Evolutionary conservation across 2,888 invertebrate species (phyloP), one percentile per base, ranked within the genome.

Genomic region (Lapara coniferarum): DNA sequence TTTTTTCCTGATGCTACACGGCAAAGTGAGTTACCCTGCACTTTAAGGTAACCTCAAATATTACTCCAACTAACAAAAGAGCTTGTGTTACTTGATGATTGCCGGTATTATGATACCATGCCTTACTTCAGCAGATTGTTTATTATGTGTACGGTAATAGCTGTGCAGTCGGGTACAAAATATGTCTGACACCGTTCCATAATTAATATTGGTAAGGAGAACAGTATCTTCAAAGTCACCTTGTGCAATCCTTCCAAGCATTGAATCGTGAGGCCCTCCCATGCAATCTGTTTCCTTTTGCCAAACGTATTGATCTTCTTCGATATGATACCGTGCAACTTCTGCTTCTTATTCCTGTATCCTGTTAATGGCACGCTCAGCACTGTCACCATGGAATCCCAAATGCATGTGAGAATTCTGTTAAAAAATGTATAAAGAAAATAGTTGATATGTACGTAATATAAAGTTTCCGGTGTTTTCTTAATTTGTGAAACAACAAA

Each of bases 351-450:
- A 66, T 89, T 89, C 55, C 86, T 86, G 71, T 88, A 88, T 10
- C 92, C 96, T 1, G 95, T 96, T 69, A 98, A 89, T 0, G 97
- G 96, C 0, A 96, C 96, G 63, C 98, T 97, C 16, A 98, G 90
- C 0, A 99, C 97, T 16, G 97, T 96, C 71, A 98, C 96, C 95
- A 98, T 97, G 0, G 97, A 97, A 55, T 97, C 96, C 98, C 98
- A 99, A 81, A 98, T 98, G 79, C 97, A 97, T 0, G 98, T 98
- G 67, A 99, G 88, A 52, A 98, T 96, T 70, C 97, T 94, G 75
- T 44, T 85, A 86, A n/a, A 30, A 30, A 19, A 10, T 13, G 5
- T 2, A 57, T 7, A 1, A 37, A 7, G 5, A 37, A 5, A 8
- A 37, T 37, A 6, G 0, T 8, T 37, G 5, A 37, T 1, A 5